Base-by-base conservation (phyloP, 2,113 vertebrate species). In the Podiceps cristatus region DNA sequence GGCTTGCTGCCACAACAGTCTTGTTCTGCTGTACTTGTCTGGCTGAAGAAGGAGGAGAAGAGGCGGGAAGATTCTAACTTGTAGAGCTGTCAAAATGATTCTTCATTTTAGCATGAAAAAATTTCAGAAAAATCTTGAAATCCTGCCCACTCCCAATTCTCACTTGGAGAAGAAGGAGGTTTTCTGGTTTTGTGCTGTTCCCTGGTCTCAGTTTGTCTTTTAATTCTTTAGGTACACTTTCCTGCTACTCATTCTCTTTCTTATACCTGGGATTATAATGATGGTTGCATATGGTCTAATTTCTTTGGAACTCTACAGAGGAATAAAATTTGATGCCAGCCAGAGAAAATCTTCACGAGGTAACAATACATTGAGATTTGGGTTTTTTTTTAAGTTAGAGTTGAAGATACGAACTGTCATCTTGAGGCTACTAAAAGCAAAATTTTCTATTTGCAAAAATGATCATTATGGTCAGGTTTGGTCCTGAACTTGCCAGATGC, bases 211-310 rank as follows among this genome's bases (percentile, higher is more conserved):
- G 33, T 60, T 62, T 90, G 40, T 93, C 50, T 94, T 95, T 81
- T 87, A 18, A 71, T 81, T 96, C 71, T 78, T 44, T 94, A 99
- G 99, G 99, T 99, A 99, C 28, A 98, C 99, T 22, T 99, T 99
- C 86, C 98, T 99, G 97, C 88, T 99, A 49, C 95, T 99, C 97
- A 98, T 99, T 52, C 99, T 99, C 87, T 99, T 99, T 96, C 98
- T 99, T 58, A 98, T 99, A 88, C 99, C 99, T 58, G 99, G 99
- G 79, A 98, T 99, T 64, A 97, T 99, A 94, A 99, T 99, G 99
- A 99, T 99, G 98, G 96, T 99, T 37, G 99, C 99, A 0, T 99
- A 99, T 18, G 99, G 99, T 63, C 97, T 99, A 53, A 99, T 99
- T 91, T 99, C 99, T 55, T 33, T 99, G 97, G 99, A 99, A 97